phyloP scores from a whole-genome alignment of 2,888 invertebrate species.

The Lithophane ornitopus region DNA sequence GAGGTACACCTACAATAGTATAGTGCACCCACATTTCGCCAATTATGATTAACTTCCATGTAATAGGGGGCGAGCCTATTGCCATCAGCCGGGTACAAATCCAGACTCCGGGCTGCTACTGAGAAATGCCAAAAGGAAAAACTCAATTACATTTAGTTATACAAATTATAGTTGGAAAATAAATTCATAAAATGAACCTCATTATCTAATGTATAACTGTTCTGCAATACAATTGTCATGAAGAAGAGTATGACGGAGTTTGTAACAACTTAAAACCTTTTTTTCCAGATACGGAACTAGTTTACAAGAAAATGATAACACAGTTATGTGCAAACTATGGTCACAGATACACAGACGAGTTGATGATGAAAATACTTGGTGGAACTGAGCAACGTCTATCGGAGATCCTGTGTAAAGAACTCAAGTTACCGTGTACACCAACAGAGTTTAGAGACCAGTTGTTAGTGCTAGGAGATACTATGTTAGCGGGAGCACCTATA shows the following conservation, averaged over 20 bases:
- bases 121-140: too few species aligned
- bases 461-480: slow-evolving; percentile 90
- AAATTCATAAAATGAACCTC: background rate
- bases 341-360: slow-evolving; percentile 94
- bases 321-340: slow-evolving; percentile 93
- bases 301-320: slow-evolving; percentile 94
- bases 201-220: background rate
- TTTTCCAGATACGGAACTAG: slow-evolving; percentile 94
- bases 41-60: too few species aligned
- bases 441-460: slow-evolving; percentile 92
- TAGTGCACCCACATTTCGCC: too few species aligned
- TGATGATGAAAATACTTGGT: slow-evolving; percentile 94
- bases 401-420: slow-evolving; percentile 92
- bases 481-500: slow-evolving; percentile 91
- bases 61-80: too few species aligned
- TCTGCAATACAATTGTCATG: background rate
- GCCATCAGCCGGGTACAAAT: too few species aligned
- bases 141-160: too few species aligned
- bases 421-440: slow-evolving; percentile 92
- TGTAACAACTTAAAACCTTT: background rate
- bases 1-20: too few species aligned
- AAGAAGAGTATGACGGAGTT: background rate
- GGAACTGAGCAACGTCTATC: slow-evolving; percentile 93
- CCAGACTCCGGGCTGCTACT: too few species aligned
- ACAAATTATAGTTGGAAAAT: background rate